Percentiles rank a stretch among this genome's conserved stretches.
These are phyloP conservation scores for Ennomos quercinarius DNA, from an alignment of 2,888 invertebrate genomes.

Conservation along the genomic window DNA sequence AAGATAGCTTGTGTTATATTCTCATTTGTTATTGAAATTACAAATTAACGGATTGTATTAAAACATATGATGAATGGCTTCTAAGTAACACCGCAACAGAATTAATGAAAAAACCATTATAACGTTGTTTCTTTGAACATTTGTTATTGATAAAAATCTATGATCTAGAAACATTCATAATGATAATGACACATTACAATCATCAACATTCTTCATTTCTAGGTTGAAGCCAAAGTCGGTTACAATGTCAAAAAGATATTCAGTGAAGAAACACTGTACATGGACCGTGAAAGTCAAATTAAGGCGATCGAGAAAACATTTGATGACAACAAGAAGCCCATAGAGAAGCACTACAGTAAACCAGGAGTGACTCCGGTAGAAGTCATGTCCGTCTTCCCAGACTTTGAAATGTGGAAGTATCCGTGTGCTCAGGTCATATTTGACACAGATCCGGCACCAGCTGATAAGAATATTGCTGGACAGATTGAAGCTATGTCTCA, in stretches of 20 bases:
- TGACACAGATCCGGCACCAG: conserved; percentile 98
- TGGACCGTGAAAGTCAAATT: conserved; percentile 98
- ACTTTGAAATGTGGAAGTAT: conserved; percentile 98
- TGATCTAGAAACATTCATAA: too few relatives aligned
- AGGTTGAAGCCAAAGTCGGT: conserved; percentile 99
- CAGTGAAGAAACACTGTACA: conserved; percentile 96
- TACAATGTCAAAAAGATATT: conserved; percentile 98
- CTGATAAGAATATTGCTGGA: conserved; percentile 93
- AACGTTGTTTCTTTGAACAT: too few relatives aligned
- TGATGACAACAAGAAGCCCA: conserved; percentile 93
- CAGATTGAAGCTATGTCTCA: conserved; percentile 99
- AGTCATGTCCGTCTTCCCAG: conserved; percentile 94
- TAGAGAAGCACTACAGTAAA: conserved; percentile 98
- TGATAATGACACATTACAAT: too few relatives aligned
- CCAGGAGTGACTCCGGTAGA: conserved; percentile 97
- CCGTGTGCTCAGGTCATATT: conserved; percentile 99
- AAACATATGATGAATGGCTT: too few relatives aligned
- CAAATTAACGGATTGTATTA: too few relatives aligned
- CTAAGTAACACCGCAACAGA: too few relatives aligned
- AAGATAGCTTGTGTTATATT: too few relatives aligned
- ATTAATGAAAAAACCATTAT: too few relatives aligned
- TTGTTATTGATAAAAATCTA: too few relatives aligned
- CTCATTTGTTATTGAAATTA: too few relatives aligned
- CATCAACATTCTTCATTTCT: conserved; percentile 29
- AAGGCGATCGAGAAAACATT: conserved; percentile 99